Conservation (phyloP, 2,113 vertebrate species). For the Centropus bengalensis region DNA sequence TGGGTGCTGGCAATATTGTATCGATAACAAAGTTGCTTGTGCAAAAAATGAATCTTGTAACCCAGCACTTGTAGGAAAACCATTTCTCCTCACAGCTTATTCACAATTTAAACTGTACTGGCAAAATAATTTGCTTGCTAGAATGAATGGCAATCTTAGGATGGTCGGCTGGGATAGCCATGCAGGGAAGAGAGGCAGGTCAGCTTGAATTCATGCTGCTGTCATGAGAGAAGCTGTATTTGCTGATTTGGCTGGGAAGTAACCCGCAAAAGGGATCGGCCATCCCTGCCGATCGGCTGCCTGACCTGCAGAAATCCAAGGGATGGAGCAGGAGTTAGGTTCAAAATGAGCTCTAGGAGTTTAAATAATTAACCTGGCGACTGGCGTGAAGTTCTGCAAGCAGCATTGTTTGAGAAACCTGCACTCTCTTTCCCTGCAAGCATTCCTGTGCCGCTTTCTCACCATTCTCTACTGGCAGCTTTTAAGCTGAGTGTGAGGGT, state of each 20-base stretch:
- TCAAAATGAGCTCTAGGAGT: not conserved
- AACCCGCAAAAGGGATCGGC: too few relatives aligned
- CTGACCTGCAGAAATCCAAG: not conserved
- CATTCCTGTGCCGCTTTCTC: not conserved
- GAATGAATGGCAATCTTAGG: not conserved
- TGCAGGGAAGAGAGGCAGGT: not conserved
- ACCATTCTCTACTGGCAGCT: not conserved
- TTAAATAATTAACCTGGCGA: not conserved
- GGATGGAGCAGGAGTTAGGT: not conserved
- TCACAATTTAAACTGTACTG: not conserved
- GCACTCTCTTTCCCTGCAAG: not conserved
- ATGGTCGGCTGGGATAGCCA: not conserved
- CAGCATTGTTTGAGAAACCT: too few relatives aligned
- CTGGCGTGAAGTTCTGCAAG: not conserved
- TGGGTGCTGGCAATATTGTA: fast-evolving
- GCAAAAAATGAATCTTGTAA: not conserved
- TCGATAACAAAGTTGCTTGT: not conserved
- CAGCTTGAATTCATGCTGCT: not conserved
- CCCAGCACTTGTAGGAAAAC: not conserved
- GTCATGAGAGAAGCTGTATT: not conserved
- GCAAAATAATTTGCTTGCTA: not conserved
- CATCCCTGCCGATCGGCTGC: fast-evolving
- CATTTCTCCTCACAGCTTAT: not conserved
- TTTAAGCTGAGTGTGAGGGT: not conserved
- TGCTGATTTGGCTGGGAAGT: not conserved